Evolutionary conservation across 2,113 vertebrate species (phyloP).

Genomic region (Myrmecobius fasciatus): DNA sequence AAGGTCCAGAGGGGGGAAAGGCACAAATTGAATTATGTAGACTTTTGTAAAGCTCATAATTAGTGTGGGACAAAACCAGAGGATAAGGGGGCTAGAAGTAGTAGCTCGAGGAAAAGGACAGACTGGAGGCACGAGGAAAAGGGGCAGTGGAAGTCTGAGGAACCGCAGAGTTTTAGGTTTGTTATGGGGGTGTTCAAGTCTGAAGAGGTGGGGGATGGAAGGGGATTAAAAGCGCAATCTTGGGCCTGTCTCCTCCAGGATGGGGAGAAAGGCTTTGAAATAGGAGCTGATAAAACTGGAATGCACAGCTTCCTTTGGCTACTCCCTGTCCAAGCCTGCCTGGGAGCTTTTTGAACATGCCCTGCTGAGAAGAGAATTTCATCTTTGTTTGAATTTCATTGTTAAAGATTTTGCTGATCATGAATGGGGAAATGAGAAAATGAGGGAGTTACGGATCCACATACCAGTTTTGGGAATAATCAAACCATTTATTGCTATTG

Average conservation of each 20-base stretch:
- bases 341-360: background rate
- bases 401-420: background rate
- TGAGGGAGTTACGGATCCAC: background rate
- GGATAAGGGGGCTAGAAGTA: background rate
- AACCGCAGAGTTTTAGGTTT: background rate
- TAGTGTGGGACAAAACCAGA: background rate
- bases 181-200: background rate
- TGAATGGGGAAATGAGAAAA: background rate
- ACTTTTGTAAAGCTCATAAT: background rate
- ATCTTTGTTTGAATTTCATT: background rate
- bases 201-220: background rate
- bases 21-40: background rate
- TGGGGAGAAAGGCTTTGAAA: background rate
- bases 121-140: background rate
- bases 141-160: background rate
- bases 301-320: background rate
- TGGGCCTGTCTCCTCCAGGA: background rate
- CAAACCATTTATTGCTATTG: background rate
- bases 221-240: background rate
- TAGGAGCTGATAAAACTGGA: background rate
- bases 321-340: background rate
- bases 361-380: background rate
- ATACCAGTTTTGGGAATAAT: background rate
- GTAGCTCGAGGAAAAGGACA: background rate
- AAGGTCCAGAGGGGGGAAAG: background rate